Base-by-base conservation (phyloP, 1,140 invertebrate species). In the Drosophila sp. region DNA sequence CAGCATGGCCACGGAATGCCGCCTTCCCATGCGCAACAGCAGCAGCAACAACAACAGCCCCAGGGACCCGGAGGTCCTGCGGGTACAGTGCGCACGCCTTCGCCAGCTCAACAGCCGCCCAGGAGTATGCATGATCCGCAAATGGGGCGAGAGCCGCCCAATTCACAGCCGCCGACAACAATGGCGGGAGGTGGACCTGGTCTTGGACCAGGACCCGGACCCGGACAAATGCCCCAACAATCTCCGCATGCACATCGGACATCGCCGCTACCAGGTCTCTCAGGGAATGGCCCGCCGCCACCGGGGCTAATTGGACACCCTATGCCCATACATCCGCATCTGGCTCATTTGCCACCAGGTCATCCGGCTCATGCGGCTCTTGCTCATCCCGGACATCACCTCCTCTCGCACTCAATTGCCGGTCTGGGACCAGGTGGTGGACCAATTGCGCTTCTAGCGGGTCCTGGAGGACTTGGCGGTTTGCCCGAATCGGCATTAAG, bases 1-100 rank as follows among this genome's bases (percentile, higher is more conserved):
- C 79, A 64, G 38, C 82, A 87, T 23, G 76, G 80, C 1, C 84
- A 81, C 33, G 86, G 64, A 1, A 66, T 84, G 78, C 86, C 80
- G 27, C 72, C 70, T 11, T 67, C 80, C 8, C 90, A 91, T 80
- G 6, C 92, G 80, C 4, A 93, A 90, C 86, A 93, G 86, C 68
- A 93, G 91, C 61, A 77, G 58, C 82, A 76, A 17, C 70, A 60
- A 56, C 64, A 66, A 67, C 1, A 93, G 92, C 79, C 93, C 91
- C 64, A 92, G 91, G 17, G 17, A 17, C 44, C 92, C 76, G 55
- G 93, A 90, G 90, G 93, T 91, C 77, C 93, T 80, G 70, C 92
- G 79, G 47, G 92, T 83, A 27, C 93, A 78, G 33, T 90, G 61
- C 84, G 91, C 3, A 92, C 86, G 4, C 91, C 91, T 27, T 92